Conservation (phyloP, 2,797 vertebrate genomes). For the Pygocentrus nattereri region DNA sequence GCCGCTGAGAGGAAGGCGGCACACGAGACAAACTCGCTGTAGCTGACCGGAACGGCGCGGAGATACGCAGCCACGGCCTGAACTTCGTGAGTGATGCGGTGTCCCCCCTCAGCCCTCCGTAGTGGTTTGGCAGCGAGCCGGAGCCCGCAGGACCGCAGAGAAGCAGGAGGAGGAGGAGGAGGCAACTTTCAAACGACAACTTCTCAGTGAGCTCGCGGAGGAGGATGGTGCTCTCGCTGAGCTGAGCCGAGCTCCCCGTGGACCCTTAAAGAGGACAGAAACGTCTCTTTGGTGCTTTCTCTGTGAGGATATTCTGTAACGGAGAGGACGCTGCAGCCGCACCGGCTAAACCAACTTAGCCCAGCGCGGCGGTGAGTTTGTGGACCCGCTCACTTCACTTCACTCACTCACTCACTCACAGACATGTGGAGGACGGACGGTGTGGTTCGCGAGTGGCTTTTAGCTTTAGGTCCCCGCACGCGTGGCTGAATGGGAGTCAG, state of each 20-base stretch:
- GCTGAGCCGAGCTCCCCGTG: not conserved
- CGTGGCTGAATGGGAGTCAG: constrained; percentile 36
- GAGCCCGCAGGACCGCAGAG: constrained; percentile 13
- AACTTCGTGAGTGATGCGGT: constrained; percentile 62
- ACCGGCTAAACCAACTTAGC: not conserved
- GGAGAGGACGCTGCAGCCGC: constrained; percentile 8
- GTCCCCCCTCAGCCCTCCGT: constrained; percentile 29
- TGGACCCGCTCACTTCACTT: not conserved
- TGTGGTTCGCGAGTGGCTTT: constrained; percentile 26
- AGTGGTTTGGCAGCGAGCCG: constrained; percentile 37
- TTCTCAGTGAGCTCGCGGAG: constrained; percentile 10
- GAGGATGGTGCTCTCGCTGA: not conserved
- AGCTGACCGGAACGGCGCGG: constrained; percentile 7
- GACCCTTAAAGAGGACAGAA: not conserved
- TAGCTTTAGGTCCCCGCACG: not conserved
- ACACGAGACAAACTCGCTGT: not conserved
- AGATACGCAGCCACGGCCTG: constrained; percentile 25
- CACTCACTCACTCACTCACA: not conserved
- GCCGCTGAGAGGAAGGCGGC: not conserved
- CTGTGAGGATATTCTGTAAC: constrained; percentile 22
- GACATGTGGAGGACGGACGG: constrained; percentile 53
- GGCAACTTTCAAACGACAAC: constrained; percentile 48
- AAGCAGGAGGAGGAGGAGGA: constrained; percentile 2
- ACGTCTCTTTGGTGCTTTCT: not conserved
- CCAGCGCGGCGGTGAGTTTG: constrained; percentile 18